Evolutionary conservation across 2,888 invertebrate genomes (phyloP), one percentile per base, ranked within the genome.

Genomic region (Flabesymbios commensalis): DNA sequence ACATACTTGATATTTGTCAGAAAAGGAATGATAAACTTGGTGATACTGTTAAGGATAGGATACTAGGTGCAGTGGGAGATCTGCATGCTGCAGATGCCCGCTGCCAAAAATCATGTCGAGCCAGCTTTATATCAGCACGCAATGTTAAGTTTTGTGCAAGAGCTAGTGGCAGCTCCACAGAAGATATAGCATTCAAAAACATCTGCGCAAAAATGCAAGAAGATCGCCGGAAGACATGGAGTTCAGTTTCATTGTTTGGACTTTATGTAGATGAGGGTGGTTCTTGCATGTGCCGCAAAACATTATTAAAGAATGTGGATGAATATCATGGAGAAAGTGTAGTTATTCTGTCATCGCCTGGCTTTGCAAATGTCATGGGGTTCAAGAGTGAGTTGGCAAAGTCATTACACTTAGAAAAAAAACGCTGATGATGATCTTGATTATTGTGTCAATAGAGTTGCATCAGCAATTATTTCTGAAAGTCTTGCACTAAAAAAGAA

Each of bases 241-340:
- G 51, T 24, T 54, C 54, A 28, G 54, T 54, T 36, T 36, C 7
- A 28, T 28, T 54, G 10, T 54, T 54, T 54, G 54, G 3, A n/a
- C 10, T 54, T 2, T 41, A 54, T 54, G 41, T 51, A 2, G 52
- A 51, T n/a, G 54, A n/a, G 28, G 54, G 41, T 54, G 54, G 41
- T 41, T 54, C 24, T 3, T 54, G 54, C 54, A 54, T 41, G 41
- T 54, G 54, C 28, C 41, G 41, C 24, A 54, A 54, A 54, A 54
- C 54, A 54, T 24, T 54, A 33, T 42, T 54, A 36, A 54, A 22
- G 41, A 36, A 36, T 3, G 14, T 54, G 14, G 41, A 3, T 54
- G 54, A 54, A 41, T 54, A 54, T 54, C 54, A 54, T 22, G 54
- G 41, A n/a, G 41, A 54, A 41, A 54, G 41, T 36, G 54, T 54